Percentiles rank a stretch among this genome's conserved stretches.
phyloP scores from a whole-genome alignment of 2,113 vertebrate species.

The Nettapus auritus region DNA sequence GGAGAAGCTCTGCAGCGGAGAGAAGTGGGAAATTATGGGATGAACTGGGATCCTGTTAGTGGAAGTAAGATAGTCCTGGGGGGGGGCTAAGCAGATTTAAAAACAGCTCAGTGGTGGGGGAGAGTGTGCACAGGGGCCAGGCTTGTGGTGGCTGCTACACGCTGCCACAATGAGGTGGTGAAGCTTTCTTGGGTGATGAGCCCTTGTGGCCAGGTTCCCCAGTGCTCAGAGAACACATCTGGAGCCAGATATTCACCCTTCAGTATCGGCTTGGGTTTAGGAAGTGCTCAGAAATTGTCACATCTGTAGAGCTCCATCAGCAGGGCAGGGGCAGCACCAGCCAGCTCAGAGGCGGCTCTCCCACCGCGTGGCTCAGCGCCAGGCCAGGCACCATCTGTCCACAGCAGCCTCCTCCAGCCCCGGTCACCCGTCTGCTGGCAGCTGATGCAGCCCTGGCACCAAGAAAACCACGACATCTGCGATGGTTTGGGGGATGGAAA shows the following conservation, averaged over 20 bases:
- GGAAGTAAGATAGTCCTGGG: background rate
- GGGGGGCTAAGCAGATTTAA: background rate
- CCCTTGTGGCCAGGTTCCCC: background rate
- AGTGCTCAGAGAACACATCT: background rate
- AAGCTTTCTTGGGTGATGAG: background rate
- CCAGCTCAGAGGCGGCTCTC: background rate
- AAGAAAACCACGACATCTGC: rapidly evolving
- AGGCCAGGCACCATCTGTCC: background rate
- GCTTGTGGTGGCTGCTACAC: background rate
- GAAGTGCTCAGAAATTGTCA: background rate
- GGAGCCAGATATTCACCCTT: background rate
- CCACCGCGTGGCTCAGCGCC: background rate
- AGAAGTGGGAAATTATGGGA: background rate
- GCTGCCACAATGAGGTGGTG: background rate
- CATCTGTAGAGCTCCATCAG: background rate
- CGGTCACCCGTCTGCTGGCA: rapidly evolving
- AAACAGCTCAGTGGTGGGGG: background rate
- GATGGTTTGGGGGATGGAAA: background rate
- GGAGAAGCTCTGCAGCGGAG: background rate
- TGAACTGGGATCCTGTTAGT: background rate
- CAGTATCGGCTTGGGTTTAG: background rate
- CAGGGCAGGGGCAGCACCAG: background rate
- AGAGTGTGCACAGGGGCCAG: too few species aligned
- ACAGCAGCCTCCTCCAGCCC: background rate
- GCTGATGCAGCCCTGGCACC: rapidly evolving